Base-by-base conservation (phyloP, 2,797 vertebrate genomes). In the Brachyalestes nurse region DNA sequence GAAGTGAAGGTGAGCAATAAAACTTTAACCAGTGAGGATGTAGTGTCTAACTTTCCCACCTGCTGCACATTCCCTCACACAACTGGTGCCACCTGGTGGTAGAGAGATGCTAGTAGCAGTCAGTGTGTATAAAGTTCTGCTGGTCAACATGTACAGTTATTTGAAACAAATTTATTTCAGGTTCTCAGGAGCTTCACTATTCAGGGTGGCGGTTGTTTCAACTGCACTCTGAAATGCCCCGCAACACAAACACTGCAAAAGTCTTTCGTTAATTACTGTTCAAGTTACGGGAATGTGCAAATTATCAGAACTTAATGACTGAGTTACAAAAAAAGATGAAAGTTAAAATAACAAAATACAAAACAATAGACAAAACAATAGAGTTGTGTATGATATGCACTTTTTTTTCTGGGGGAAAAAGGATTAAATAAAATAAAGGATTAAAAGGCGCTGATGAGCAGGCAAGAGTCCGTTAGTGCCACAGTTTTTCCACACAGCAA, bases 321-420 rank as follows among this genome's bases (percentile, higher is more conserved):
- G 21, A 47, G 73, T 72, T 71, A 79, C 70, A 79, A 72, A 79
- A 83, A 67, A 34, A n/a, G n/a, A 34, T 8, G 4, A 47, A 77
- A 67, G 72, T 81, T 85, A 38, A 67, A 90, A 86, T 82, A 85
- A 60, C 89, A 90, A 88, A 91, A 88, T 88, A 84, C 53, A 84
- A 89, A 88, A 62, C 2, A 13, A 21, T n/a, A 40, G 34, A 19
- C 19, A 51, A 86, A 86, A 87, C n/a, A 85, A 83, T 21, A 9
- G 9, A 69, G 9, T 13, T 62, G 67, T 55, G 60, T 82, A 51
- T 75, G 38, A 85, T 60, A 60, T 23, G n/a, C n/a, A 57, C 25
- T 23, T 25, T 51, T 51, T 70, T 16, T 17, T 17, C 21, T 8
- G 34, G 2, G 34, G 34, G 8, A 40, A 71, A 19, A n/a, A 53